Conservation (phyloP, 2,888 invertebrate genomes). For the Heliconius aoede region DNA sequence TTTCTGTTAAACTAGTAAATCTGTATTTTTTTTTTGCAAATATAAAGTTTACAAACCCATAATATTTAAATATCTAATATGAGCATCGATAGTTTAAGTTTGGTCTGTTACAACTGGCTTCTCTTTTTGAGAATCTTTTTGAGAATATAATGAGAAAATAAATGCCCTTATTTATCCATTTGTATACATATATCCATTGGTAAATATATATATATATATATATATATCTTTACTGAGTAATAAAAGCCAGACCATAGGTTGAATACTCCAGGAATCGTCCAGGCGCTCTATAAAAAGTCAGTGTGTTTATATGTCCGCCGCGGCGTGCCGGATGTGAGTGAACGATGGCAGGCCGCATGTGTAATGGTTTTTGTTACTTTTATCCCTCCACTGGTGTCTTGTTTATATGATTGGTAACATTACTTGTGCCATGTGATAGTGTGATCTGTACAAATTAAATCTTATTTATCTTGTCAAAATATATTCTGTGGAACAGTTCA, state of each 20-base stretch:
- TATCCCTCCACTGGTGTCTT: conserved; percentile 51
- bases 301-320: conserved; percentile 72
- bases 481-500: background rate
- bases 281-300: conserved; percentile 77
- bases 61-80: too few relatives aligned
- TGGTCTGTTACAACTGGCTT: background rate
- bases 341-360: conserved; percentile 56
- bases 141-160: background rate
- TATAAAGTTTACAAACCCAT: background rate
- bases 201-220: conserved; percentile 4
- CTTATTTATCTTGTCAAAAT: conserved; percentile 21
- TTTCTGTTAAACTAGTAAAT: background rate
- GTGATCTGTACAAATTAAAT: conserved; percentile 26
- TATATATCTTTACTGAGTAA: conserved; percentile 21
- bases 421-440: conserved; percentile 22
- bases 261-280: conserved; percentile 65
- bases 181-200: conserved; percentile 6
- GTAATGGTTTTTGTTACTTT: conserved; percentile 65
- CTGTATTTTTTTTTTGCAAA: background rate
- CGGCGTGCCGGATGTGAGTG: conserved; percentile 66
- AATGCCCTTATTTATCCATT: conserved; percentile 1
- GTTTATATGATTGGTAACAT: conserved; percentile 27
- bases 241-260: conserved; percentile 44
- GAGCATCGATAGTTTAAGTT: background rate
- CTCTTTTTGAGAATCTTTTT: too few relatives aligned